Evolutionary conservation across 30 jellyfish, hydroid and myxozoan species (phyloP).

Genomic region (Clytia hemisphaerica): DNA sequence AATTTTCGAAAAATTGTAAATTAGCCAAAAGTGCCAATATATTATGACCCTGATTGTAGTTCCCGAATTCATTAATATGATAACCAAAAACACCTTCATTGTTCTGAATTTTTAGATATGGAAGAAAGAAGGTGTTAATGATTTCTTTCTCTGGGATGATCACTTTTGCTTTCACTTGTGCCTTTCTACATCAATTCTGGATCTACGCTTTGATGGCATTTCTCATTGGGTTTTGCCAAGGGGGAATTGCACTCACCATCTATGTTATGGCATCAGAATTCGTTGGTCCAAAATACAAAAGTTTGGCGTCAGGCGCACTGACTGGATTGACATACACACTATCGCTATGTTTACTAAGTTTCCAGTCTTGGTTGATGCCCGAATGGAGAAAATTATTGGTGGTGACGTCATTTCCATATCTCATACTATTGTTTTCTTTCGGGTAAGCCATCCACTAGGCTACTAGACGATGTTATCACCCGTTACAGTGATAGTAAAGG

Average conservation of each 20-base stretch:
- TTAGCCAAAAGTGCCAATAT: no score
- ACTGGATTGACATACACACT: constrained; percentile 74
- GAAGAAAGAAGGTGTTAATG: constrained; percentile 66
- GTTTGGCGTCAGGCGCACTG: constrained; percentile 66
- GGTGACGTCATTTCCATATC: constrained; percentile 67
- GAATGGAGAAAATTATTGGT: constrained; percentile 67
- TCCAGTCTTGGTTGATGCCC: constrained; percentile 83
- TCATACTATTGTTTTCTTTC: constrained; percentile 49
- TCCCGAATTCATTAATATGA: no score
- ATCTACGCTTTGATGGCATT: constrained; percentile 49
- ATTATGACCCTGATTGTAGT: no score
- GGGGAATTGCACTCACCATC: constrained; percentile 84
- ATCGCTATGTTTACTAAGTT: constrained; percentile 64
- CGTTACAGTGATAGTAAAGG: no score
- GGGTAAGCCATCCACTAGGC: no score
- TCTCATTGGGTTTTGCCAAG: constrained; percentile 79
- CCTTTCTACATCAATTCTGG: constrained; percentile 63
- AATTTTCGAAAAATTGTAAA: no score
- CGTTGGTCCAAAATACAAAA: constrained; percentile 79
- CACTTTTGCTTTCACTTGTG: constrained; percentile 59
- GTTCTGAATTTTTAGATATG: constrained; percentile 77
- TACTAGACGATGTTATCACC: no score
- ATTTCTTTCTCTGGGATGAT: constrained; percentile 60
- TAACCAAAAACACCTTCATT: no score
- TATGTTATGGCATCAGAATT: constrained; percentile 86